Evolutionary conservation across 2,888 invertebrate species (phyloP).

Genomic region (Aelia acuminata): DNA sequence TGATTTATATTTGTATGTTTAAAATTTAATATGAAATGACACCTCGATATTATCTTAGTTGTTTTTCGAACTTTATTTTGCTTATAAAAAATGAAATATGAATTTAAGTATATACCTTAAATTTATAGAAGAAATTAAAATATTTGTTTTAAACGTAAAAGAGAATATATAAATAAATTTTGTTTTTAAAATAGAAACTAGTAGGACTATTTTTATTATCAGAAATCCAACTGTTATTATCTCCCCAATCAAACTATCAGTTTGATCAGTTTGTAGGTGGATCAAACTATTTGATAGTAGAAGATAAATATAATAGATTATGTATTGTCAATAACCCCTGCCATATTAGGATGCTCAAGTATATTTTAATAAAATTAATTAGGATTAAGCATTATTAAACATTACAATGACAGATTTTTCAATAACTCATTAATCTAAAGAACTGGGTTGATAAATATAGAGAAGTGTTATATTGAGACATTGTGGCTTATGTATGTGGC

Average conservation of each 20-base stretch:
- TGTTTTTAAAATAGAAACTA: constrained; percentile 19
- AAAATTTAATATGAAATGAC: background rate
- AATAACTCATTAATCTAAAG: background rate
- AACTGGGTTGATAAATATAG: background rate
- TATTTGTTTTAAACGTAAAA: constrained; percentile 28
- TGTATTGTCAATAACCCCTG: background rate
- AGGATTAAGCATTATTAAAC: background rate
- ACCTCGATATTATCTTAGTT: constrained; percentile 30
- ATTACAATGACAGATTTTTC: background rate
- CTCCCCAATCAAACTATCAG: no score
- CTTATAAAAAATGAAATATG: background rate
- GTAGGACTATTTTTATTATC: background rate
- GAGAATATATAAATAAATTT: constrained; percentile 36
- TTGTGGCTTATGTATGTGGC: no score
- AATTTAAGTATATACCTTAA: constrained; percentile 6
- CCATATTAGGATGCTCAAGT: background rate
- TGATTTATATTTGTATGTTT: constrained; percentile 32
- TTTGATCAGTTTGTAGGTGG: no score
- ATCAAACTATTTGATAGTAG: background rate
- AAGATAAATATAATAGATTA: background rate
- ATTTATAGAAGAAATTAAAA: constrained; percentile 6
- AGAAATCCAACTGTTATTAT: background rate
- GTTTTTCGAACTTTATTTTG: constrained; percentile 13
- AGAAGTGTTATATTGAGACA: background rate
- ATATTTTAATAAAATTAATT: background rate